Evolutionary conservation across 2,888 invertebrate species (phyloP).

Genomic region (Oscheius sp.): DNA sequence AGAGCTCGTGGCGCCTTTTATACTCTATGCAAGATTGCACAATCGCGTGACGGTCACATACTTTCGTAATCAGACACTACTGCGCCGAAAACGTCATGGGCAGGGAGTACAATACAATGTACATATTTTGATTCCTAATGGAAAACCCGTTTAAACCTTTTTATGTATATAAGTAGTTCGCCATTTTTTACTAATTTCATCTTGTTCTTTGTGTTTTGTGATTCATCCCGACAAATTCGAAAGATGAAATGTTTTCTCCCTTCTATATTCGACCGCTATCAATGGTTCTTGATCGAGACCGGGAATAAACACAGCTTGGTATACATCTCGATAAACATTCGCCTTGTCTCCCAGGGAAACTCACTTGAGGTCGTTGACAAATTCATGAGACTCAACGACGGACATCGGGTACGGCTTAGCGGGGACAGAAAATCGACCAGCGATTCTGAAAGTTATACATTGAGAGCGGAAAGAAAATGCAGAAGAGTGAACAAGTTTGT

Average conservation of each 20-base stretch:
- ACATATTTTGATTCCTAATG: too few relatives aligned
- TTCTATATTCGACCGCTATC: background rate
- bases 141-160: background rate
- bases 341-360: conserved; percentile 10
- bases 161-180: background rate
- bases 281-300: background rate
- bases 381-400: conserved; percentile 31
- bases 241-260: background rate
- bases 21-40: conserved; percentile 17
- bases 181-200: background rate
- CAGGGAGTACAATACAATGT: too few relatives aligned
- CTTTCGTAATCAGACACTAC: conserved; percentile 30
- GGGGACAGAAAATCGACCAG: conserved; percentile 36
- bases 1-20: conserved; percentile 1
- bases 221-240: too few relatives aligned
- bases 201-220: background rate
- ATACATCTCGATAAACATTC: too few relatives aligned
- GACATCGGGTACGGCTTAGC: conserved; percentile 30
- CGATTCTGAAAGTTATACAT: conserved; percentile 29
- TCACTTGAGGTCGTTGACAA: conserved; percentile 33
- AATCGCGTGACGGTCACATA: conserved; percentile 26
- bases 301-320: background rate
- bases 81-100: conserved; percentile 25
- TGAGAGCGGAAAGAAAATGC: background rate
- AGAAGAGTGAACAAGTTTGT: conserved; percentile 12